Evolutionary conservation across 2,888 invertebrate species (phyloP).

Genomic region (Drosophila pegasa): DNA sequence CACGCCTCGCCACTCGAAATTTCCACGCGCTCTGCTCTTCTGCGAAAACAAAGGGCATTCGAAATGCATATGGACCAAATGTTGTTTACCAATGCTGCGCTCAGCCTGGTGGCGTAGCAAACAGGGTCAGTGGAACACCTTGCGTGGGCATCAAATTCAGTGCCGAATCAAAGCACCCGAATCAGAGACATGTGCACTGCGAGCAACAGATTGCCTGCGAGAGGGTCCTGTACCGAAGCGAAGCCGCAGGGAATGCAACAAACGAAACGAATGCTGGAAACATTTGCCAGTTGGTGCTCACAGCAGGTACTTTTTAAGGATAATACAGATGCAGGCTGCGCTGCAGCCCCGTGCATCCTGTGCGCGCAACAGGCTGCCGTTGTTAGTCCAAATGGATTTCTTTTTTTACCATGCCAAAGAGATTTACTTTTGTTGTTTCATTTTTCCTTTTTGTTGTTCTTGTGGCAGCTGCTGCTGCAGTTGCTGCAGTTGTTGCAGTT

Average conservation of each 20-base stretch:
- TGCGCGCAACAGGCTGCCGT: constrained; percentile 73
- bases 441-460: constrained; percentile 22
- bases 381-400: constrained; percentile 52
- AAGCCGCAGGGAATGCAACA: constrained; percentile 43
- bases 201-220: constrained; percentile 70
- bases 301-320: constrained; percentile 73
- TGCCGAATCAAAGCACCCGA: constrained; percentile 42
- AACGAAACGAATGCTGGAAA: constrained; percentile 67
- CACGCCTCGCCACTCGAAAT: constrained; percentile 37
- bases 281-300: constrained; percentile 66
- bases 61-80: constrained; percentile 40
- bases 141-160: constrained; percentile 64
- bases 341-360: constrained; percentile 47
- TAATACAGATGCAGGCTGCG: constrained; percentile 41
- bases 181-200: constrained; percentile 70
- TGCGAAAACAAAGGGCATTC: constrained; percentile 28
- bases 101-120: constrained; percentile 15
- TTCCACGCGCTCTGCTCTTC: constrained; percentile 27
- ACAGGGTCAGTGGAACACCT: constrained; percentile 75
- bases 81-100: constrained; percentile 24
- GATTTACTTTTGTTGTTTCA: constrained; percentile 68
- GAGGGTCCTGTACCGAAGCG: constrained; percentile 23
- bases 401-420: constrained; percentile 69
- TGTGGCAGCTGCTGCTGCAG: constrained; percentile 58
- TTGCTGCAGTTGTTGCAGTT: constrained; percentile 47